Evolutionary conservation across 2,797 vertebrate species (phyloP), one percentile per base, ranked within the genome.

Genomic region (Gobio occitaniae): DNA sequence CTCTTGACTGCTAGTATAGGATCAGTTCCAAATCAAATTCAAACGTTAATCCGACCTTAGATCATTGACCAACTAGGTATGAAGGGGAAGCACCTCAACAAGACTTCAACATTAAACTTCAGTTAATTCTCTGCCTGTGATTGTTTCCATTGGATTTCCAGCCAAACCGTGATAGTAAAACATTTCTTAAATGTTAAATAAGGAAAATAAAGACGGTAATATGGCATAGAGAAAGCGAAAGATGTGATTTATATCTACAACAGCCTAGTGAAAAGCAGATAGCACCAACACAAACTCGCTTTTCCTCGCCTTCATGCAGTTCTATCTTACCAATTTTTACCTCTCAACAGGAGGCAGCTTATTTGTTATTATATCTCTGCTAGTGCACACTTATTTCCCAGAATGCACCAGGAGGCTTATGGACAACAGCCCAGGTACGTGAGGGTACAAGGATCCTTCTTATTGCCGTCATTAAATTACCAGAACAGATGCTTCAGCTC

Each of bases 381-480:
- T 78, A 41, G 52, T 47, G 44, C 17, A 78, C 61, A 78, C 68
- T n/a, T 78, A 84, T 85, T 85, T 86, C 32, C 63, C 61, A 70
- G 77, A 85, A 80, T 80, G 71, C 70, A 83, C 63, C 63, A 61
- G 70, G 68, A 85, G 83, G 68, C 77, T 85, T 72, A 65, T 66
- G 77, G 77, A 80, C 83, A 80, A 71, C 68, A 85, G 83, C 68
- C 77, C 56, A 61, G 11, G 78, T 85, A 47, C 75, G 69, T 84
- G 83, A 79, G 83, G 25, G 72, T 54, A 74, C 52, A 78, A 75
- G 74, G 77, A 82, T 81, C 70, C 4, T 44, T 84, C 69, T 86
- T 71, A 89, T 89, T 84, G 80, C 47, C 9, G 5, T 80, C 83
- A 85, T 88, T 85, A 80, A 41, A 85, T 63, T 85, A 25, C 77